These are phyloP conservation scores for Salarias fasciatus DNA, from an alignment of 2,797 vertebrate genomes.

Conservation along the genomic window DNA sequence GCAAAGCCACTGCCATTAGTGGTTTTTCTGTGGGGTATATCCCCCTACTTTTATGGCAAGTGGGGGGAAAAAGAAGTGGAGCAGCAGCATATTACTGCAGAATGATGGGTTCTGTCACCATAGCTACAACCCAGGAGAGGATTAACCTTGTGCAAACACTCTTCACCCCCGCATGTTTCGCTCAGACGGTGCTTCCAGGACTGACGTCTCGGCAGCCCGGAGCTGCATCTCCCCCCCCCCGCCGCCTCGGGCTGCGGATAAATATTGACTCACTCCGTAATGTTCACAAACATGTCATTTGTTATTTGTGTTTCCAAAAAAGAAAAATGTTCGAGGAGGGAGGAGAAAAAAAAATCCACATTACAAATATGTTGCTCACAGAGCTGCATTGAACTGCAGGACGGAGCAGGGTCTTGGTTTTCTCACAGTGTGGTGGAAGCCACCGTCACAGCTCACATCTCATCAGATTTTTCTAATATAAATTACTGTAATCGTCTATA, in stretches of 20 bases:
- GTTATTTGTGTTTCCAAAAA: constrained; percentile 67
- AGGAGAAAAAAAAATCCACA: constrained; percentile 52
- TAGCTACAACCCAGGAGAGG: constrained; percentile 72
- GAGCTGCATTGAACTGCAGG: constrained; percentile 35
- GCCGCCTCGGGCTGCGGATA: constrained; percentile 56
- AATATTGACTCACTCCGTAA: constrained; percentile 68
- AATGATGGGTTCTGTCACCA: constrained; percentile 76
- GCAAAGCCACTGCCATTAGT: constrained; percentile 81
- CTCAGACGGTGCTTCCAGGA: constrained; percentile 43
- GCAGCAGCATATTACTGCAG: constrained; percentile 74
- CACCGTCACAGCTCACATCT: too few species aligned
- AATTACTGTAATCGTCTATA: too few species aligned
- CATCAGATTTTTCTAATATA: too few species aligned
- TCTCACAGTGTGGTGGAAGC: too few species aligned
- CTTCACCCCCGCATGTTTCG: constrained; percentile 61
- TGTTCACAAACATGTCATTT: constrained; percentile 70
- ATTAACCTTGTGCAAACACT: constrained; percentile 76
- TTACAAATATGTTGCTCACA: constrained; percentile 54
- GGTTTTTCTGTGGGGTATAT: constrained; percentile 79
- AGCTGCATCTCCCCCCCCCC: constrained; percentile 54
- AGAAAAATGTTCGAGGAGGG: constrained; percentile 67
- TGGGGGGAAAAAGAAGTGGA: constrained; percentile 73
- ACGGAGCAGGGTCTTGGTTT: too few species aligned
- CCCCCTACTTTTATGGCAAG: constrained; percentile 80
- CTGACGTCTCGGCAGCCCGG: constrained; percentile 60